Evolutionary conservation across 2,113 vertebrate genomes (phyloP), one percentile per base, ranked within the genome.

Genomic region (Labrus mixtus): DNA sequence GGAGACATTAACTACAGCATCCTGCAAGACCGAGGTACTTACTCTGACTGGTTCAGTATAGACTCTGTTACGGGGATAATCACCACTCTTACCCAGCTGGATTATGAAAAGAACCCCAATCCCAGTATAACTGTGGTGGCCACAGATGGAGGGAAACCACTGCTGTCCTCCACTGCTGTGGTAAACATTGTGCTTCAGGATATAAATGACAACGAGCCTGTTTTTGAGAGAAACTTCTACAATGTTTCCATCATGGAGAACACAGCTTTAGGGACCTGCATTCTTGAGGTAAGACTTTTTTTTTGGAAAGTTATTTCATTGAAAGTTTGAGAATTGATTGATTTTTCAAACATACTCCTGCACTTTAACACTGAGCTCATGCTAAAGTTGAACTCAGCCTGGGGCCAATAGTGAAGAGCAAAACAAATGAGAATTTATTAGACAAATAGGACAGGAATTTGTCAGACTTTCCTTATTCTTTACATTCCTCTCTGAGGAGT

Each of bases 191-290:
- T 93, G 55, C 93, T 99, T 73, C 97, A 98, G 93, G 98, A 99
- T 65, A 95, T 97, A 87, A 99, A 99, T 4, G 98, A 99, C 90
- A 99, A 99, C 0, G 95, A 97, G 75, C 98, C 98, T 0, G 92
- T 96, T 74, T 99, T 99, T 83, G 95, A 93, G 72, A 96, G 90
- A 72, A 95, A 94, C 66, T 95, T 96, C 94, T 99, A 99, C 93
- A 99, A 99, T 0, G 94, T 95, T 55, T 97, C 98, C 0, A 92
- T 99, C 91, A 96, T 96, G 53, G 98, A 99, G 89, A 95, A 96
- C 86, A 95, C 94, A 12, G 93, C 95, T 4, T 88, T 94, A 0
- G 97, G 97, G 65, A 98, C 96, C 87, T 99, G 98, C 93, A 96
- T 99, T 87, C 92, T 99, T 9, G 95, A 97, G 97, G 98, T 99